Evolutionary conservation across 2,113 vertebrate genomes (phyloP), one percentile per base, ranked within the genome.

Genomic region (Corvus hawaiiensis): DNA sequence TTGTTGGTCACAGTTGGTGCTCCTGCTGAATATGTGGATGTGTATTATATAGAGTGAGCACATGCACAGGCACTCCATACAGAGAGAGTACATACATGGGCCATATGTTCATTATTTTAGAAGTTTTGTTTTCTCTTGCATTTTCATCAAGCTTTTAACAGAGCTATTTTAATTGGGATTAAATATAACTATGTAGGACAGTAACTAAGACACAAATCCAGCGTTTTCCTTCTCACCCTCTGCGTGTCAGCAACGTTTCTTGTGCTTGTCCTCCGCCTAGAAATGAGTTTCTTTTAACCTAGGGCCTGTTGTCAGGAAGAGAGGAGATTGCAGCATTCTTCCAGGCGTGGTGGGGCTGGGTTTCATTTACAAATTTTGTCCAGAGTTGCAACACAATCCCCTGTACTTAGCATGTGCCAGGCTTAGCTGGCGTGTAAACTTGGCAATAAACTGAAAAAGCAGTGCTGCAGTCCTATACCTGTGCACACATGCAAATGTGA

Each of bases 211-310:
- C 8, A 15, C 41, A 81, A 80, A 90, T 64, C 69, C 51, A 59
- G 27, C 77, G 68, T 62, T 92, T 81, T 87, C 19, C 14, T 93
- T 41, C 54, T 84, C 4, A 5, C 48, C 51, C 32, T 67, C 61
- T 56, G 22, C 27, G 26, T 95, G 90, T 94, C 93, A 96, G 92
- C 94, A 96, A 75, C 90, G 90, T 97, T 96, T 83, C 69, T 94
- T 68, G 54, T 56, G 73, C 49, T 94, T 66, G 82, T 93, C 67
- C 69, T 95, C 92, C 3, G 0, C 85, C 88, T 89, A 89, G 88
- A 94, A 95, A 86, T 86, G 8, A 89, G 78, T 88, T 90, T 86
- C 73, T 88, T 88, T 93, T 71, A 90, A 94, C 76, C 37, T 78
- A 54, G 64, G 91, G 92, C 75, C 76, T 92, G 83, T 77, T 88